Base-by-base conservation (phyloP, 2,888 invertebrate genomes). In the Synanthedon vespiformis region DNA sequence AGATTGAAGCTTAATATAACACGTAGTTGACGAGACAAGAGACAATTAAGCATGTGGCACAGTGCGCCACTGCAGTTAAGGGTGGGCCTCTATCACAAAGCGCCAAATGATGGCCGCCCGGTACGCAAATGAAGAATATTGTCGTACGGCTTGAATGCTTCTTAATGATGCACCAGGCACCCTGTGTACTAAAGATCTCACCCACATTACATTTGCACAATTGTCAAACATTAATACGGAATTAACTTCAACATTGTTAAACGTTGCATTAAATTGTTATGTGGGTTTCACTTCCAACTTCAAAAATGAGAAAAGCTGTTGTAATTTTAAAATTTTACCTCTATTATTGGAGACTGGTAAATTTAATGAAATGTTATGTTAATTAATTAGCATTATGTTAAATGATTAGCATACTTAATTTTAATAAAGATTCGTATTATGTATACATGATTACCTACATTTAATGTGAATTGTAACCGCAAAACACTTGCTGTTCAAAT, bases 111-210 rank as follows among this genome's bases (percentile, higher is more conserved):
- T 77, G 80, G 66, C 74, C 72, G 65, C 69, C 70, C 72, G 64
- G 77, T 73, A 81, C 82, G 86, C 83, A 85, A 87, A 87, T 86
- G 87, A 87, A 86, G 87, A 87, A 87, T 87, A 87, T 87, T 87
- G 86, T 86, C 83, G 83, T 80, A 72, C 74, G 70, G 71, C 68
- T 72, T 86, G 86, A 87, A 87, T 87, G 70, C 81, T 76, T 78
- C 85, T 81, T 86, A 87, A 86, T 86, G 87, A 85, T 69, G 79
- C 70, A 63, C 72, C 72, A 63, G 68, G 62, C 63, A 52, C 53
- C 55, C 50, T 40, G 52, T 13, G 51, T 67, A 65, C 70, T 69
- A 71, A 71, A 71, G 68, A 72, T 72, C 69, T 63, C 75, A 71
- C 73, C 77, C 77, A 80, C 78, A 77, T 76, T 65, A 67, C 67